Evolutionary conservation across 37 sponge, comb jelly and placozoan species (phyloP).

Genomic region (Eunapius fragilis): DNA sequence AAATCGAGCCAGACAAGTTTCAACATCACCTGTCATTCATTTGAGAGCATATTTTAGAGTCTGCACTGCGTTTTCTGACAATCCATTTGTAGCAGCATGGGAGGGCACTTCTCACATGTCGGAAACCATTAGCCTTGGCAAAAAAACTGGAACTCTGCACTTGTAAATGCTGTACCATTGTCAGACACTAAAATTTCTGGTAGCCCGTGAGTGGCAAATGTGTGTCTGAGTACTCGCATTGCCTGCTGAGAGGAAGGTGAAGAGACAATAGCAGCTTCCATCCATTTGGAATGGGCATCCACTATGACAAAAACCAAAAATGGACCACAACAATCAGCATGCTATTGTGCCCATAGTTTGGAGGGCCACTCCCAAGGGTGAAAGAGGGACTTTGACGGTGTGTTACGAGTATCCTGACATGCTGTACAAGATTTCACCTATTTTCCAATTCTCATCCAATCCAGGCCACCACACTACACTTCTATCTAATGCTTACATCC

Average conservation of each 20-base stretch:
- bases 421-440: slow-evolving; percentile 3
- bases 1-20: no score
- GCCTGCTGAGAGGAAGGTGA: not conserved
- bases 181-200: slow-evolving; percentile 19
- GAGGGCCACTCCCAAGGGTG: no score
- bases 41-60: no score
- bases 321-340: slow-evolving; percentile 20
- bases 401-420: not conserved
- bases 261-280: not conserved
- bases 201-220: slow-evolving; percentile 31
- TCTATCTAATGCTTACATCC: slow-evolving; percentile 26
- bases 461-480: slow-evolving; percentile 50
- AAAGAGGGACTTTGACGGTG: slow-evolving; percentile 12
- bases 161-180: slow-evolving; percentile 40
- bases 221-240: no score
- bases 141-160: slow-evolving; percentile 9
- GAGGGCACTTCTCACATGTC: no score
- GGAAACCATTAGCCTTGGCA: no score
- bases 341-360: not conserved
- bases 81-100: no score
- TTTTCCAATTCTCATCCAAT: slow-evolving; percentile 9
- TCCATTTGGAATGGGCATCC: slow-evolving; percentile 27
- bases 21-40: no score
- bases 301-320: slow-evolving; percentile 23
- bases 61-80: no score